Evolutionary conservation across 23 tunicate genomes (phyloP), one percentile per base, ranked within the genome.

Genomic region (Diplosoma virens): DNA sequence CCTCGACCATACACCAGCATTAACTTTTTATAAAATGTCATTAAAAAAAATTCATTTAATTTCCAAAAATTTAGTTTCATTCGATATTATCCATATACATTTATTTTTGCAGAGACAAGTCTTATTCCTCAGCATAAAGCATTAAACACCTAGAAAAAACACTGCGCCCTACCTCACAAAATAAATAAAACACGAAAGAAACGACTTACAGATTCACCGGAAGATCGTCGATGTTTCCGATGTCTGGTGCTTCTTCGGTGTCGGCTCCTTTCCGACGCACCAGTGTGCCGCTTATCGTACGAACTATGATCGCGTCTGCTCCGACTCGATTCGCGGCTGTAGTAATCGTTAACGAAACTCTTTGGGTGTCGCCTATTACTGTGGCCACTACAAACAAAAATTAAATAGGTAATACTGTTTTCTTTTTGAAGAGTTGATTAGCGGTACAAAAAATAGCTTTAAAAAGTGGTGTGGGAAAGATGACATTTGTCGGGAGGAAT

Each of bases 181-280:
- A n/a, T n/a, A n/a, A 6, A 77, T 3, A 64, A 59, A 60, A 17
- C 50, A 41, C 14, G 50, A 9, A 41, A 41, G 11, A 41, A 7
- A 36, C 24, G 27, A 80, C 93, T 86, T 76, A 86, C 93, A 85
- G 81, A 80, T 37, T 76, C 56, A 33, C 78, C 54, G 35, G 35
- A 63, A 60, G 96, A 82, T 73, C 82, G 85, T 33, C 65, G 81
- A 67, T 87, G 83, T 63, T 83, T 58, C 2, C 83, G 60, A 32
- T 79, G 80, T 1, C 80, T 67, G 23, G 71, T 73, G 37, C 96
- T 61, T 36, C 82, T 79, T 11, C 81, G 79, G 30, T 77, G 30
- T 47, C 87, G 67, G 25, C 77, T 86, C 20, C 60, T 55, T 30
- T 70, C 87, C 26, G 89, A 76, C 18, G 65, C 41, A 16, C 84